Evolutionary conservation across 2,113 vertebrate genomes (phyloP).

Genomic region (Enhydra lutris): DNA sequence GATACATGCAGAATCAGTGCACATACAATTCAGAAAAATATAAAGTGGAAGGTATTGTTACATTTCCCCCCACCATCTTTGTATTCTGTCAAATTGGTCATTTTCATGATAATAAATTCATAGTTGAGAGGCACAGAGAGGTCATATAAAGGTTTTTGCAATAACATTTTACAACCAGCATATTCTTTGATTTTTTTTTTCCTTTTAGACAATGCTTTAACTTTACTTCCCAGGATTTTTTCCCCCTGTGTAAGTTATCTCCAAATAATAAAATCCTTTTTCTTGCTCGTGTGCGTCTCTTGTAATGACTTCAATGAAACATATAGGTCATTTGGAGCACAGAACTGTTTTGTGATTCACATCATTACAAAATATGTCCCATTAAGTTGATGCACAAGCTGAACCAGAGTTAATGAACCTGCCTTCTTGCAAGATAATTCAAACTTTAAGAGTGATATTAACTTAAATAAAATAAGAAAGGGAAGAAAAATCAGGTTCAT

Average conservation of each 20-base stretch:
- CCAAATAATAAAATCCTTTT: conserved; percentile 65
- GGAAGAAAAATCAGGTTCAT: conserved; percentile 69
- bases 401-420: conserved; percentile 78
- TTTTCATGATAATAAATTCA: not conserved
- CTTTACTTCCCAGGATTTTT: conserved; percentile 33
- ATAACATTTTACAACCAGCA: not conserved
- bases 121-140: not conserved
- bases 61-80: not conserved
- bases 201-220: not conserved
- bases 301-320: conserved; percentile 76
- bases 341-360: conserved; percentile 72
- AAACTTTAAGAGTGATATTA: conserved; percentile 77
- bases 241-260: not conserved
- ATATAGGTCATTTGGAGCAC: conserved; percentile 69
- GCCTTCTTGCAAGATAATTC: conserved; percentile 76
- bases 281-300: conserved; percentile 43
- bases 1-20: too few species aligned
- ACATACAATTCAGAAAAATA: not conserved
- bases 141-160: not conserved
- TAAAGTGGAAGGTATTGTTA: not conserved
- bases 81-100: not conserved
- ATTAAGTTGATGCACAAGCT: conserved; percentile 78
- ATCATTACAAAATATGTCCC: conserved; percentile 70
- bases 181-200: not conserved
- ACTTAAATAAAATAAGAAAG: conserved; percentile 77